A percentile compares a stretch with the other conserved stretches of the same genome.
Evolutionary conservation across 53 echinoderm and acorn worm species (phyloP).

Genomic region (Luidia sarsii): DNA sequence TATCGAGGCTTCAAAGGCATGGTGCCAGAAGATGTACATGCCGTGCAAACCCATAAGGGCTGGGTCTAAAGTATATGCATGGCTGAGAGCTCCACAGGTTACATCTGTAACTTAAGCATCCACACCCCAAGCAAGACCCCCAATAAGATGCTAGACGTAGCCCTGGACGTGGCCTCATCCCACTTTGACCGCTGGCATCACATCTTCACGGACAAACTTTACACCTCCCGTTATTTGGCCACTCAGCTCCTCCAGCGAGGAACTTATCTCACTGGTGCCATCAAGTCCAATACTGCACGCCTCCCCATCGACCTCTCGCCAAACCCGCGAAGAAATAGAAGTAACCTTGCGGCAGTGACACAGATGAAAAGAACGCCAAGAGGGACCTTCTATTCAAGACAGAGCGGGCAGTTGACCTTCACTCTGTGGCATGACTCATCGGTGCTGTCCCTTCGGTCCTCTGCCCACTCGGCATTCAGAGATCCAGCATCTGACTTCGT

Average conservation of each 20-base stretch:
- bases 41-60: slow-evolving; percentile 37
- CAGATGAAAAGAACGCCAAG: slow-evolving; percentile 5
- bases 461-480: slow-evolving; percentile 1
- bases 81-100: slow-evolving; percentile 16
- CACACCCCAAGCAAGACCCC: neutral
- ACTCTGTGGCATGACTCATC: neutral
- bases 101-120: neutral
- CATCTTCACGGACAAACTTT: slow-evolving; percentile 35
- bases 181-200: slow-evolving; percentile 9
- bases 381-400: slow-evolving; percentile 18
- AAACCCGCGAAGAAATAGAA: neutral
- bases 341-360: neutral
- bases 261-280: slow-evolving; percentile 33
- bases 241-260: neutral
- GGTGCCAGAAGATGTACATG: slow-evolving; percentile 36
- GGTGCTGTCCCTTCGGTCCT: neutral
- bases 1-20: slow-evolving; percentile 23
- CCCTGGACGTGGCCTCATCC: neutral
- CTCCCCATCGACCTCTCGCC: slow-evolving; percentile 19
- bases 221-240: slow-evolving; percentile 28
- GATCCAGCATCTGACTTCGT: neutral
- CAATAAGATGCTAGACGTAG: slow-evolving; percentile 8
- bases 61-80: slow-evolving; percentile 43
- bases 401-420: slow-evolving; percentile 17
- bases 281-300: neutral